These are phyloP conservation scores for Paradisaea rubra DNA, from an alignment of 2,113 vertebrate species.

Conservation along the genomic window DNA sequence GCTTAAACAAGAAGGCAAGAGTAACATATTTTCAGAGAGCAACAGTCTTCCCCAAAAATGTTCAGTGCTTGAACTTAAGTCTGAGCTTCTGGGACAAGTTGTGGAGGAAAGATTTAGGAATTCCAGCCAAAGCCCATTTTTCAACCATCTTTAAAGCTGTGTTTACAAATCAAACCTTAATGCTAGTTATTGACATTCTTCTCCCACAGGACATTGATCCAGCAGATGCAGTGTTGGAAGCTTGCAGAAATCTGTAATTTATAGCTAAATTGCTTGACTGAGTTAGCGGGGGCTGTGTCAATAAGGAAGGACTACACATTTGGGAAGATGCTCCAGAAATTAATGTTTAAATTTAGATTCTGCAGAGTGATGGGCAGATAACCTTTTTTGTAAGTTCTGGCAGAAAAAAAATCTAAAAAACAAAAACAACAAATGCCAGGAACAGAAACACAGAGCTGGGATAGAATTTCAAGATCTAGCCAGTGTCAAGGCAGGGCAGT, in stretches of 20 bases:
- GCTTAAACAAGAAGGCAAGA: neutral
- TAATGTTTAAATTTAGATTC: neutral
- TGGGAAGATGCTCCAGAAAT: neutral
- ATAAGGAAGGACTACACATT: neutral
- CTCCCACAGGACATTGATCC: neutral
- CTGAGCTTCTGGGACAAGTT: neutral
- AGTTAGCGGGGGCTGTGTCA: neutral
- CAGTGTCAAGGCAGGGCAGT: neutral
- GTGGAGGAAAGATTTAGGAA: neutral
- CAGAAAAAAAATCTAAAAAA: neutral
- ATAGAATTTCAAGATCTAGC: neutral
- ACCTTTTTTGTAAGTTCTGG: neutral
- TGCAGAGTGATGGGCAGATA: neutral
- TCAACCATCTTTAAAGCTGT: neutral
- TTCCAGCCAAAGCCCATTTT: neutral
- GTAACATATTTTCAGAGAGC: neutral
- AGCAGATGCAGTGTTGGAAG: neutral
- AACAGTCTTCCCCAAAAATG: neutral
- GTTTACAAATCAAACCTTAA: constrained; percentile 19
- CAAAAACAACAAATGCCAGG: neutral
- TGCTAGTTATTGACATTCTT: neutral
- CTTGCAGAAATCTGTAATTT: neutral
- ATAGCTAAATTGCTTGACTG: neutral
- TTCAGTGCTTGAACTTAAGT: neutral
- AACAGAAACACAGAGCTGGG: neutral